Percentiles rank a stretch among this genome's conserved stretches.
These are phyloP conservation scores for Halichondria panicea DNA, from an alignment of 37 sponge, comb jelly and placozoan species.

Conservation along the genomic window DNA sequence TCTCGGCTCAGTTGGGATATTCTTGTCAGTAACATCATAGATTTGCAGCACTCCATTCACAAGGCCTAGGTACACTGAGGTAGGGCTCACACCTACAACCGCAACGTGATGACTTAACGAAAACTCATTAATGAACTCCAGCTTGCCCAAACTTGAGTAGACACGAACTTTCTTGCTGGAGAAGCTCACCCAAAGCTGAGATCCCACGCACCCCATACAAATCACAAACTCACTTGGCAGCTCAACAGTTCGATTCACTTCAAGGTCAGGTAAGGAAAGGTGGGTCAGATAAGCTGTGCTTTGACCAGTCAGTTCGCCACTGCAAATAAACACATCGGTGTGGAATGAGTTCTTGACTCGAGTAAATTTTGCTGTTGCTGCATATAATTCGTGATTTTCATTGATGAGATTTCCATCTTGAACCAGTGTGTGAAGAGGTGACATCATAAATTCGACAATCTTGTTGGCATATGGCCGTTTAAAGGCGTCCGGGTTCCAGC, in stretches of 20 bases:
- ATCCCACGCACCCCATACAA: constrained; percentile 54
- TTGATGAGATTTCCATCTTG: constrained; percentile 13
- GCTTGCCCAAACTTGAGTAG: constrained; percentile 11
- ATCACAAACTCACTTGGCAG: constrained; percentile 46
- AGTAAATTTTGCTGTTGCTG: constrained; percentile 37
- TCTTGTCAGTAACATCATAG: constrained; percentile 12
- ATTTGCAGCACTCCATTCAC: constrained; percentile 48
- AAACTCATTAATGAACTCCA: constrained; percentile 41
- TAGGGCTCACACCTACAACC: constrained; percentile 42
- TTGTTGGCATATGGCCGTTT: constrained; percentile 59
- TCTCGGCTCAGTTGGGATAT: constrained; percentile 25
- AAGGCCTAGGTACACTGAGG: constrained; percentile 49
- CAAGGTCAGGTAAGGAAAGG: constrained; percentile 45
- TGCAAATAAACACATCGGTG: constrained; percentile 53
- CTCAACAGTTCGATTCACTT: neutral
- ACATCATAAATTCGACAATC: constrained; percentile 14
- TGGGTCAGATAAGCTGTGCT: constrained; percentile 24
- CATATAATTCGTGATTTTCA: constrained; percentile 30
- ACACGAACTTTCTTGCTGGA: constrained; percentile 39
- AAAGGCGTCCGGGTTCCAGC: constrained; percentile 51
- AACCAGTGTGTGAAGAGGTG: constrained; percentile 28
- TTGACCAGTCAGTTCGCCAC: constrained; percentile 16
- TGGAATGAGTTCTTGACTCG: constrained; percentile 8
- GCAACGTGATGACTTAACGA: constrained; percentile 19
- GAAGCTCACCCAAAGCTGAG: constrained; percentile 62